A percentile compares a stretch with the other conserved stretches of the same genome.
phyloP scores from a whole-genome alignment of 2,797 vertebrate genomes.

The Danio jaintianensis region DNA sequence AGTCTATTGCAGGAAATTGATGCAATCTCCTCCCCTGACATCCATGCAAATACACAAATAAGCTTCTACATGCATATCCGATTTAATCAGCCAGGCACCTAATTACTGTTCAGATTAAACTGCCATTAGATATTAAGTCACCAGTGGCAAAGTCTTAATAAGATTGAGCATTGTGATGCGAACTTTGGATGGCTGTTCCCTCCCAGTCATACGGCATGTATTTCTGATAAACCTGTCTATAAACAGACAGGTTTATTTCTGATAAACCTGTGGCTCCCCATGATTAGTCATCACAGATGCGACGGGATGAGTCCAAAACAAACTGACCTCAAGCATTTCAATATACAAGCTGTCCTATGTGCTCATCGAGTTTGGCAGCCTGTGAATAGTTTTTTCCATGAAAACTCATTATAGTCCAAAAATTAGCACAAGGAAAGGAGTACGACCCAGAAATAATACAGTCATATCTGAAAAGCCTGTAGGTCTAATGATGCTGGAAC shows the following conservation, averaged over 20 bases:
- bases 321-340: conserved; percentile 19
- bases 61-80: conserved; percentile 71
- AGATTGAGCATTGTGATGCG: conserved; percentile 44
- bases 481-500: conserved; percentile 51
- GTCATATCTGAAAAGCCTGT: conserved; percentile 37
- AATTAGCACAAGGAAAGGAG: conserved; percentile 24
- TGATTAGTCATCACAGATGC: conserved; percentile 29
- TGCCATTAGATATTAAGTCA: conserved; percentile 66
- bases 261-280: conserved; percentile 26
- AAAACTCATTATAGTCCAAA: conserved; percentile 38
- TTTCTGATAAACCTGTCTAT: conserved; percentile 43
- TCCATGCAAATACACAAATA: conserved; percentile 66
- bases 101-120: conserved; percentile 75
- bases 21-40: conserved; percentile 38
- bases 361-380: conserved; percentile 17
- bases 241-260: too few species aligned
- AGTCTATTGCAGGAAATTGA: conserved; percentile 39
- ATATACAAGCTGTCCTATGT: conserved; percentile 10
- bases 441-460: conserved; percentile 30
- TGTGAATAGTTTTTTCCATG: conserved; percentile 13
- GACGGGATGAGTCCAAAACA: not conserved
- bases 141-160: conserved; percentile 53
- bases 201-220: conserved; percentile 24
- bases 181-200: conserved; percentile 32
- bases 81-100: conserved; percentile 78